Evolutionary conservation across 2,888 invertebrate species (phyloP).

Genomic region (Chaetogeoica ovagalla): DNA sequence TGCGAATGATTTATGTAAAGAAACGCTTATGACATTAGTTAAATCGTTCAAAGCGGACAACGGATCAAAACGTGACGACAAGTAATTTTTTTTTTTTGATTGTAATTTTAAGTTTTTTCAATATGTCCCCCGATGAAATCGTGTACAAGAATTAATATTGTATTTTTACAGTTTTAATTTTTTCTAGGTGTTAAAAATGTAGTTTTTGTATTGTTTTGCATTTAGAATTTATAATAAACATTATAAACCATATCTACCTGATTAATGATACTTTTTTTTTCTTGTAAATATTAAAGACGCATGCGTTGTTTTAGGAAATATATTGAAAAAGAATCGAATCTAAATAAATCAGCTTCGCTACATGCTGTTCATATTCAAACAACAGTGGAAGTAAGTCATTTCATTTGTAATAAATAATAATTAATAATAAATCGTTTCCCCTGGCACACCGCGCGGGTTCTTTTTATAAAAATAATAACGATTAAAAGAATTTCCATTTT

Average conservation of each 20-base stretch:
- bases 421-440: too few relatives aligned
- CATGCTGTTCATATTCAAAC: not conserved
- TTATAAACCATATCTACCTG: too few relatives aligned
- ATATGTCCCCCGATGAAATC: too few relatives aligned
- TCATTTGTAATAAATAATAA: not conserved
- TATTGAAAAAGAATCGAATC: not conserved
- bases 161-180: too few relatives aligned
- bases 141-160: too few relatives aligned
- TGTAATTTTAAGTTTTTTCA: too few relatives aligned
- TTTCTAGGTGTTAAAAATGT: too few relatives aligned
- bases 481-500: too few relatives aligned
- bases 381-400: conserved; percentile 33
- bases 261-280: not conserved
- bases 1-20: conserved; percentile 40
- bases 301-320: conserved; percentile 10
- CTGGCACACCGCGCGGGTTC: too few relatives aligned
- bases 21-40: conserved; percentile 15
- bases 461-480: too few relatives aligned
- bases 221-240: not conserved
- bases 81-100: conserved; percentile 26
- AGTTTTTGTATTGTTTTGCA: not conserved
- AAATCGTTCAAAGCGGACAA: conserved; percentile 17
- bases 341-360: not conserved
- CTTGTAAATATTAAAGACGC: not conserved
- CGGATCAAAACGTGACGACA: not conserved